Percentiles rank a stretch among this genome's conserved stretches.
Evolutionary conservation across 2,113 vertebrate species (phyloP).

Genomic region (Gymnogyps californianus): DNA sequence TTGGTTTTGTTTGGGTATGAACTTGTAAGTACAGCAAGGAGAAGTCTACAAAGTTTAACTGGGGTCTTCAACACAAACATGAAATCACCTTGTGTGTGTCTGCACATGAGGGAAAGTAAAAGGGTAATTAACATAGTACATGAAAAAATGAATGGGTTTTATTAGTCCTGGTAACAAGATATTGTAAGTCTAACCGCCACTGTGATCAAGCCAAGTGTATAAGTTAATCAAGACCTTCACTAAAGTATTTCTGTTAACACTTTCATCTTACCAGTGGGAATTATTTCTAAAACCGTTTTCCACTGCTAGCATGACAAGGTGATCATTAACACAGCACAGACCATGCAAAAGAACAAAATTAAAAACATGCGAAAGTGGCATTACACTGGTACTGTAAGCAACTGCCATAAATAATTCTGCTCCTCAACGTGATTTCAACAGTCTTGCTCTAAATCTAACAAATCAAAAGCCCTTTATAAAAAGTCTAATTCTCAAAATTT

Average conservation of each 20-base stretch:
- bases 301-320: slow-evolving; percentile 44
- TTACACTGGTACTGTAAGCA: slow-evolving; percentile 10
- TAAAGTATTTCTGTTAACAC: slow-evolving; percentile 59
- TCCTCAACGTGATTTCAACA: slow-evolving; percentile 31
- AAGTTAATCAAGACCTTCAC: slow-evolving; percentile 51
- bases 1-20: slow-evolving; percentile 12
- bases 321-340: slow-evolving; percentile 44
- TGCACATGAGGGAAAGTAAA: slow-evolving; percentile 34
- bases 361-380: slow-evolving; percentile 1
- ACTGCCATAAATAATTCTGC: slow-evolving; percentile 21
- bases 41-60: slow-evolving; percentile 12
- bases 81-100: not conserved
- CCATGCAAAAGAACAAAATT: slow-evolving; percentile 12
- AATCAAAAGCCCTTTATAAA: slow-evolving; percentile 34
- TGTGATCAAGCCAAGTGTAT: not conserved
- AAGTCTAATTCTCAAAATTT: slow-evolving; percentile 36
- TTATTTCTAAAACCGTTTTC: slow-evolving; percentile 58
- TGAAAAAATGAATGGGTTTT: slow-evolving; percentile 28
- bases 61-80: not conserved
- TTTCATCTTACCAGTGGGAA: slow-evolving; percentile 40
- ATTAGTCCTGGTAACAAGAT: slow-evolving; percentile 19
- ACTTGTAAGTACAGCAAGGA: not conserved
- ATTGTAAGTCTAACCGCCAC: not conserved
- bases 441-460: slow-evolving; percentile 47
- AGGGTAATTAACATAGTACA: slow-evolving; percentile 15